Evolutionary conservation across 2,797 vertebrate species (phyloP), one percentile per base, ranked within the genome.

Genomic region (Coregonus sp.): DNA sequence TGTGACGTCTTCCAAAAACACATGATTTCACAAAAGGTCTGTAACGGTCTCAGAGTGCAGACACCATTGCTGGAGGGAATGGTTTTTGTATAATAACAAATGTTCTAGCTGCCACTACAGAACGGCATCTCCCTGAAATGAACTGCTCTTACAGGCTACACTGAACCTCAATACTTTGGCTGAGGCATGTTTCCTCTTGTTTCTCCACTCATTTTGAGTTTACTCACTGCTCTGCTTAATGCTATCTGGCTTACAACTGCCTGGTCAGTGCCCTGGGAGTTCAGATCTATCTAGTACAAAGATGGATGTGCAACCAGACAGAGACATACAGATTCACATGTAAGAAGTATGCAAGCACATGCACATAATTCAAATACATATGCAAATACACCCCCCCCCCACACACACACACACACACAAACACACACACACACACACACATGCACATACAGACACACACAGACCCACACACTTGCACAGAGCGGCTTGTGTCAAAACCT

Each of bases 401-500:
- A 1, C 59, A 50, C 73, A 67, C 59, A 54, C 25, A 75, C 65
- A 54, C 4, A 69, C 67, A 66, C 73, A 68, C 25, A 25, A 25
- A 25, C 25, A 25, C 25, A 29, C 59, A 50, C 73, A 67, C 59
- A 54, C 25, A 75, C 65, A 54, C 4, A 69, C 67, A 66, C 73
- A 68, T 7, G 59, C 52, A 78, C 37, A 61, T 51, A 63, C 52
- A 66, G 66, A 61, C 59, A 75, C 71, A 72, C 70, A 77, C 73
- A 81, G 79, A 78, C 77, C 77, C 79, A 63, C 73, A 76, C 69
- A 69, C 47, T 65, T 29, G 33, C 9, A 47, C 51, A 69, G 20
- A 31, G n/a, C 81, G 76, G 75, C 78, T 78, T 63, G 68, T 78
- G 81, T 84, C 86, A 82, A 87, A 87, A 82, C 87, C 83, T 75